These are phyloP conservation scores for Griposia aprilina DNA, from an alignment of 2,888 invertebrate species.

Conservation along the genomic window DNA sequence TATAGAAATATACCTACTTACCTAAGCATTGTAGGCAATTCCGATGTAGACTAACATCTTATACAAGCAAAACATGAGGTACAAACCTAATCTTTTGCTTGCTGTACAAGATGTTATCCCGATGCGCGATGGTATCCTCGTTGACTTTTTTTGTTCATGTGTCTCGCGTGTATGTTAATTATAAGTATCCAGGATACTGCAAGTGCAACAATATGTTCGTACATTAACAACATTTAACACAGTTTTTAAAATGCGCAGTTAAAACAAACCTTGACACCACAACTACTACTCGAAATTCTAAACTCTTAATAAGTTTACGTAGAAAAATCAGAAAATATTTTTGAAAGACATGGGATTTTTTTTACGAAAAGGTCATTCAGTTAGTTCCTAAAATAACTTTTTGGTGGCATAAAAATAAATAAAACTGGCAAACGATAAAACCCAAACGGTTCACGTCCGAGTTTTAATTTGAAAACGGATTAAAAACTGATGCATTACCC, in stretches of 20 bases:
- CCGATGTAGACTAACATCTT: too few species aligned
- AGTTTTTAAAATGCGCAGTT: not conserved
- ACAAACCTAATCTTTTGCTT: too few species aligned
- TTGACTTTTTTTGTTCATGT: too few species aligned
- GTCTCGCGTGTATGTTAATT: too few species aligned
- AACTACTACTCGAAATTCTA: constrained; percentile 10
- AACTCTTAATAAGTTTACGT: not conserved
- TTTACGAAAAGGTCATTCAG: constrained; percentile 27
- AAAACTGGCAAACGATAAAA: constrained; percentile 68
- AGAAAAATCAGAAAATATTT: not conserved
- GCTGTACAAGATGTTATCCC: not conserved
- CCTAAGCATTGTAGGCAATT: too few species aligned
- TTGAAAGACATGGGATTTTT: not conserved
- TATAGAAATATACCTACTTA: too few species aligned
- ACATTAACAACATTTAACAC: too few species aligned
- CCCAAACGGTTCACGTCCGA: constrained; percentile 75
- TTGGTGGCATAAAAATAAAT: constrained; percentile 56
- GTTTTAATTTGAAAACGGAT: constrained; percentile 81
- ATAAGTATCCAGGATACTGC: too few species aligned
- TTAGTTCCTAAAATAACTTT: constrained; percentile 37
- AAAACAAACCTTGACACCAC: not conserved
- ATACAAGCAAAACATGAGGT: too few species aligned
- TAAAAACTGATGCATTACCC: constrained; percentile 77
- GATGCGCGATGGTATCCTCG: too few species aligned
- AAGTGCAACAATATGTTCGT: too few species aligned